Base-by-base conservation (phyloP, 2,113 vertebrate species). In the Pelmatolapia mariae region DNA sequence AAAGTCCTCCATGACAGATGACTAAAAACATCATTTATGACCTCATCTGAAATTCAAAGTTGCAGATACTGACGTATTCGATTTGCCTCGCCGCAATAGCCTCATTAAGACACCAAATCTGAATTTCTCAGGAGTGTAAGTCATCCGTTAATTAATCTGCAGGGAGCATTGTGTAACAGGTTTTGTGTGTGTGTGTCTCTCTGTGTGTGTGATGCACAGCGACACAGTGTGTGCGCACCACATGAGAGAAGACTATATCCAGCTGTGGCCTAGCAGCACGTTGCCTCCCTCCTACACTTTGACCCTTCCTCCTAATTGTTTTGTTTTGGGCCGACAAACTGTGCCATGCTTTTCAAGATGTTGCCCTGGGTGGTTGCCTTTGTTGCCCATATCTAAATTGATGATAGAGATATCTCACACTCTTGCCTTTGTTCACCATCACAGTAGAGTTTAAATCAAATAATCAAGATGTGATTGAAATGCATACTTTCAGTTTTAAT, bases 51-150 rank as follows among this genome's bases (percentile, higher is more conserved):
- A 92, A 95, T 96, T 96, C 94, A 95, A 95, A 68, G 96, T 96
- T 96, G 96, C 93, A 96, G 95, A 36, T 96, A 96, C 86, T 96
- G 95, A 63, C 95, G 95, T 73, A 89, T 92, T 82, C 87, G 92
- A 80, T 96, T 88, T 54, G 85, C 88, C 84, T 95, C 83, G 86
- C 87, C 47, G 91, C 93, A 88, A 89, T 92, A 78, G 92, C 91
- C 92, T 92, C 92, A 86, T 92, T 54, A 85, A 84, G 80, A 84
- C 73, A 11, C 31, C 59, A 66, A 80, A 82, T 59, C 61, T 61
- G 38, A 80, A 90, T 45, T 78, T 73, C 68, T 59, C 47, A 36
- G 54, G 79, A 84, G 73, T 78, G 26, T 33, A 78, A 33, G 47
- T 80, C 79, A 68, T 59, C 54, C 26, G 56, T 83, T 87, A 45